phyloP scores from a whole-genome alignment of 2,113 vertebrate species.

The Podocnemis expansa region DNA sequence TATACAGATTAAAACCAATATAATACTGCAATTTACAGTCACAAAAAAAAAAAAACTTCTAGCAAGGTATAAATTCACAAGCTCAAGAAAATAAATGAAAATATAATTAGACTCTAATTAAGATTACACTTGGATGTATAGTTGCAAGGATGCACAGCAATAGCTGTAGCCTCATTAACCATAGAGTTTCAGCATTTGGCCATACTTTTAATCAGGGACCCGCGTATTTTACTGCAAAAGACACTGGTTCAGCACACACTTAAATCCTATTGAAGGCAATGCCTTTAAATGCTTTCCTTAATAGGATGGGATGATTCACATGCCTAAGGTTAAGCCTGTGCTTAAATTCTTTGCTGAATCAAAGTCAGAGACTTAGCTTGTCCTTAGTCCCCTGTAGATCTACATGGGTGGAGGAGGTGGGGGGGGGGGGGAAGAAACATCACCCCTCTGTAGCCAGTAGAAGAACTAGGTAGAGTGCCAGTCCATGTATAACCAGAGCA shows the following conservation, averaged over 20 bases:
- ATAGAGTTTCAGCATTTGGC: slow-evolving; percentile 25
- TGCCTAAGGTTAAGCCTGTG: background rate
- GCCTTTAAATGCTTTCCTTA: background rate
- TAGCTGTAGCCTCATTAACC: slow-evolving; percentile 47
- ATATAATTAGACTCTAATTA: slow-evolving; percentile 70
- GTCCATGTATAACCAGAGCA: background rate
- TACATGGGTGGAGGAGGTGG: accelerated
- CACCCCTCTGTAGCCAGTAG: background rate
- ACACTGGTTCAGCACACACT: slow-evolving; percentile 23
- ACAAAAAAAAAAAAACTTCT: slow-evolving; percentile 65
- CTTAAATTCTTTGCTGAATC: slow-evolving; percentile 1
- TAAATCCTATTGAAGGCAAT: background rate
- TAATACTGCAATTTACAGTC: slow-evolving; percentile 63
- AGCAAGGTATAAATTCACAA: slow-evolving; percentile 61
- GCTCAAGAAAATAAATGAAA: slow-evolving; percentile 61
- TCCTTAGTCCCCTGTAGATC: background rate
- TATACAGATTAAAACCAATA: slow-evolving; percentile 66
- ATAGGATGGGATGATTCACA: background rate
- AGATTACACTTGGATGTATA: slow-evolving; percentile 63
- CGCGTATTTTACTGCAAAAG: background rate
- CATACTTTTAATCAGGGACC: slow-evolving; percentile 18
- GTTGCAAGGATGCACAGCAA: slow-evolving; percentile 50
- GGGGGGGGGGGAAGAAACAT: background rate
- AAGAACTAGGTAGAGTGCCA: background rate
- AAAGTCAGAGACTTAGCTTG: background rate